Evolutionary conservation across 2,113 vertebrate species (phyloP).

Genomic region (Paradoxurus hermaphroditus): DNA sequence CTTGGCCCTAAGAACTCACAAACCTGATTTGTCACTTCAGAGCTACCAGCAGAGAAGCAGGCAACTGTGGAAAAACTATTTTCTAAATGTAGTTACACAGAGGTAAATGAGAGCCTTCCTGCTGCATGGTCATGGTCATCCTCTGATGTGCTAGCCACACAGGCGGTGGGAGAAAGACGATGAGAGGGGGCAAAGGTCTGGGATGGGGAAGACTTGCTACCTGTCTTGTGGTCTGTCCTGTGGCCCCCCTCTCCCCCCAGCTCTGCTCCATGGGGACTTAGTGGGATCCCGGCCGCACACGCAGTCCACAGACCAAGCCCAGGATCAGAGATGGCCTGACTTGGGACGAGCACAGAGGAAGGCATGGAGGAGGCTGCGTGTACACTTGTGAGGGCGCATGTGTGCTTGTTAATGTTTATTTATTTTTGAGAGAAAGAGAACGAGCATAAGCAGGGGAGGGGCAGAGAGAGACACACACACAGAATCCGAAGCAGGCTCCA

Average conservation of each 20-base stretch:
- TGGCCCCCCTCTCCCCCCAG: background rate
- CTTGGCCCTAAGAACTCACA: background rate
- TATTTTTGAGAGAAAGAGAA: too few relatives aligned
- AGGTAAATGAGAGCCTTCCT: background rate
- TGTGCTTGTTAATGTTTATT: background rate
- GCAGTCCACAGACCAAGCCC: background rate
- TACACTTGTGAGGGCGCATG: background rate
- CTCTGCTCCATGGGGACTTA: background rate
- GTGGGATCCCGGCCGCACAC: background rate
- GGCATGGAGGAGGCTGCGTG: accelerated
- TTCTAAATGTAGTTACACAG: background rate
- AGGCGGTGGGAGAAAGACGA: background rate
- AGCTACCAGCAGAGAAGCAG: background rate
- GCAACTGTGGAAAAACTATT: background rate
- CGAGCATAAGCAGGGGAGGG: too few relatives aligned
- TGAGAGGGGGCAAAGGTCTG: background rate
- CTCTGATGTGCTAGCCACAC: background rate
- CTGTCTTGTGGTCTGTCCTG: background rate
- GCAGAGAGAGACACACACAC: too few relatives aligned
- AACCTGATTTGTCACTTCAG: background rate
- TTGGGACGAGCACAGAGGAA: background rate
- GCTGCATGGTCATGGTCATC: accelerated
- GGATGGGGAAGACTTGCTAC: background rate
- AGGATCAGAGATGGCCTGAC: background rate
- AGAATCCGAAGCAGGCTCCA: too few relatives aligned